Evolutionary conservation across 1,140 invertebrate species (phyloP).

Genomic region (Saxidomus purpurata): DNA sequence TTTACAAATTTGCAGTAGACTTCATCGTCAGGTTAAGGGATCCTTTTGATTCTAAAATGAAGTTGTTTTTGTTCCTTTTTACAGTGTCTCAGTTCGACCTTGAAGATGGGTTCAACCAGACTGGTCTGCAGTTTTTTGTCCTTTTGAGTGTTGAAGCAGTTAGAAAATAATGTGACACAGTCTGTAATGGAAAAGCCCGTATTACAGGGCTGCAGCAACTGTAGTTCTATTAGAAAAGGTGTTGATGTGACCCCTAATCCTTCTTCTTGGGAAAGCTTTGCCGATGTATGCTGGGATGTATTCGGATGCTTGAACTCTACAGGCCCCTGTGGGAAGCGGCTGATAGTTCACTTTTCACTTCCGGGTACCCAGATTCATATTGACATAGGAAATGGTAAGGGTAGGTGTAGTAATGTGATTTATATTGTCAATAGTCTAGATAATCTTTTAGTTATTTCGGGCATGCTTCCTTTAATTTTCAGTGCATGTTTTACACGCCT

Average conservation of each 20-base stretch:
- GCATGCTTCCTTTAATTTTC: no score
- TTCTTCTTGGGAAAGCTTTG: conserved; percentile 41
- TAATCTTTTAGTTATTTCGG: no score
- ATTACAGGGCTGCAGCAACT: conserved; percentile 14
- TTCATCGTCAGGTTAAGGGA: no score
- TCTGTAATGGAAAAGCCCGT: conserved; percentile 52
- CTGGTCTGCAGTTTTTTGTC: not conserved
- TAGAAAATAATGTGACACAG: conserved; percentile 45
- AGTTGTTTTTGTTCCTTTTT: not conserved
- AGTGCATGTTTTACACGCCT: no score
- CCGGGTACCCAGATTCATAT: conserved; percentile 33
- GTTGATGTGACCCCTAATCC: conserved; percentile 50
- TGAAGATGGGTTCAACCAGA: conserved; percentile 3
- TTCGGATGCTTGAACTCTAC: conserved; percentile 17
- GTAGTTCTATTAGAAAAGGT: conserved; percentile 55
- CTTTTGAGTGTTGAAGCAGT: not conserved
- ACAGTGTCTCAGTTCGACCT: not conserved
- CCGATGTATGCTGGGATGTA: conserved; percentile 46
- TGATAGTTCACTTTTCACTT: conserved; percentile 47
- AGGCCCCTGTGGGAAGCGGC: conserved; percentile 28
- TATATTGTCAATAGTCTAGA: not conserved
- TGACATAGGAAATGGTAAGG: conserved; percentile 60
- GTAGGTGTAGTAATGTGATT: conserved; percentile 17
- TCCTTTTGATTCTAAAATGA: no score
- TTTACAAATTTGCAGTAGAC: no score